Conservation (phyloP, 2,113 vertebrate genomes). For the Rattus norvegicus region DNA sequence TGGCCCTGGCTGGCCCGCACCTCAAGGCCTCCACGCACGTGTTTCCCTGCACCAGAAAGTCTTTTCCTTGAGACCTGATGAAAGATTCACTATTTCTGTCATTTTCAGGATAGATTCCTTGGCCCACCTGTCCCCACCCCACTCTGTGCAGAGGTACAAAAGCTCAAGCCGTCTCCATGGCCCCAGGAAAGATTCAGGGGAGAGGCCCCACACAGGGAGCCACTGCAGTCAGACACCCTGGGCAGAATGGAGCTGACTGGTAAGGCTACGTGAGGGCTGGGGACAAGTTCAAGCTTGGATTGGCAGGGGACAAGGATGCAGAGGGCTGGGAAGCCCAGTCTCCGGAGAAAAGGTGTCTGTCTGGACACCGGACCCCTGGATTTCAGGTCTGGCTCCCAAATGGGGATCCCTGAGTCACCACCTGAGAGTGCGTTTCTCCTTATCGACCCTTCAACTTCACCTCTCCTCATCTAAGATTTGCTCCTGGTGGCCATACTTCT, state of each 20-base stretch:
- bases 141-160: conserved; percentile 59
- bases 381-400: conserved; percentile 19
- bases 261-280: conserved; percentile 23
- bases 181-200: conserved; percentile 76
- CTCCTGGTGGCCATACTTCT: conserved; percentile 71
- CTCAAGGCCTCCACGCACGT: not conserved
- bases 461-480: conserved; percentile 66
- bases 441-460: not conserved
- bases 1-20: not conserved
- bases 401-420: conserved; percentile 5
- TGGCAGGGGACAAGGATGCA: too few species aligned
- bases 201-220: conserved; percentile 77
- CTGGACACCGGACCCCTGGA: not conserved
- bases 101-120: conserved; percentile 60
- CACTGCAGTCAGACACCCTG: conserved; percentile 40
- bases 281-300: not conserved
- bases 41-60: not conserved
- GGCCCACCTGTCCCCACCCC: conserved; percentile 59
- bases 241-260: conserved; percentile 80
- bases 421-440: not conserved
- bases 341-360: not conserved
- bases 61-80: conserved; percentile 35
- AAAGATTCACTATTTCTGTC: conserved; percentile 17
- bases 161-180: conserved; percentile 81
- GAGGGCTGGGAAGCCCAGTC: not conserved